phyloP scores from a whole-genome alignment of 2,797 vertebrate genomes.

The Serranus cabrilla region DNA sequence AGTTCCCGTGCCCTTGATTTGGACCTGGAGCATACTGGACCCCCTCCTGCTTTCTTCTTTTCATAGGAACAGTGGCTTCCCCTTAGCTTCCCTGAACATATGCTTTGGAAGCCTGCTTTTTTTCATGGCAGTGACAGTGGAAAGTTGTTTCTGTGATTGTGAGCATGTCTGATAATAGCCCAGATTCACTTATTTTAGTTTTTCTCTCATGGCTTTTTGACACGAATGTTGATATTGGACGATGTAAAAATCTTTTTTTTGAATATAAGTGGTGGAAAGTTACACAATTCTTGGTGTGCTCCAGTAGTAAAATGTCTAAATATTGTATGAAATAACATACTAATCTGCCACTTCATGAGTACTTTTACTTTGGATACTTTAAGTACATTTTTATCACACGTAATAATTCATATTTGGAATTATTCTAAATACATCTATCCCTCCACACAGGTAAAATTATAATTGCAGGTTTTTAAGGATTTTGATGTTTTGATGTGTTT shows the following conservation, averaged over 20 bases:
- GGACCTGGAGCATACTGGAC: slow-evolving; percentile 1
- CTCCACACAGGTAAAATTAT: not conserved
- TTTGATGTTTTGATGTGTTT: not conserved
- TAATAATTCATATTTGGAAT: not conserved
- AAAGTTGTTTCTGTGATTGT: too few species aligned
- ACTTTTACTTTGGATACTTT: not conserved
- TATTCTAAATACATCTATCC: not conserved
- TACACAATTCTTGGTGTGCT: too few species aligned
- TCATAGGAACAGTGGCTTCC: slow-evolving; percentile 18
- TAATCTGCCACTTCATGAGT: not conserved
- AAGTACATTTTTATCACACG: not conserved
- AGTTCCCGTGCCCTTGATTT: slow-evolving; percentile 49
- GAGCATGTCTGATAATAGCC: too few species aligned
- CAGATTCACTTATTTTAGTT: too few species aligned
- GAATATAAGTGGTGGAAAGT: too few species aligned
- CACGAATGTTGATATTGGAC: too few species aligned
- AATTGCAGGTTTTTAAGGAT: not conserved
- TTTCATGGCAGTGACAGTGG: not conserved
- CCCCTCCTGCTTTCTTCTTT: slow-evolving; percentile 6
- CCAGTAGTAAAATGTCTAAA: too few species aligned
- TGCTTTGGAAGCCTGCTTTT: not conserved
- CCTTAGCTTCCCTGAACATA: slow-evolving; percentile 8
- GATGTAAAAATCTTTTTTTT: too few species aligned
- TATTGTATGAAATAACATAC: too few species aligned
- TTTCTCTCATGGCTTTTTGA: too few species aligned